A percentile compares a stretch with the other conserved stretches of the same genome.
phyloP scores from a whole-genome alignment of 1,140 invertebrate species.

The Pantala flavescens region DNA sequence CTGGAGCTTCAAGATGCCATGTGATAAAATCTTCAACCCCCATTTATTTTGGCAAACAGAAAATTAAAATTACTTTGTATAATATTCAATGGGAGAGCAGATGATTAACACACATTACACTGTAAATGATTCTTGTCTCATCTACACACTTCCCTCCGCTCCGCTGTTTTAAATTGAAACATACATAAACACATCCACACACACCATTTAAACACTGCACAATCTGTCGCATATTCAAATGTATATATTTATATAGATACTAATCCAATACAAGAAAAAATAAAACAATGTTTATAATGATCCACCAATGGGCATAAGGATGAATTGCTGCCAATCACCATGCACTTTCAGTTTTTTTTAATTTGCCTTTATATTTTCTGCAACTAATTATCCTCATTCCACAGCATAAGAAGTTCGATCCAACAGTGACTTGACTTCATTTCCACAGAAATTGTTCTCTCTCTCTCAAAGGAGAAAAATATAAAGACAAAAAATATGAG shows the following conservation, averaged over 20 bases:
- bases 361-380: neutral
- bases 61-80: slow-evolving; percentile 7
- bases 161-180: neutral
- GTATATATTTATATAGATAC: slow-evolving; percentile 4
- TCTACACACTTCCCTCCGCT: neutral
- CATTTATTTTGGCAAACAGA: neutral
- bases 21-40: neutral
- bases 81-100: slow-evolving; percentile 5
- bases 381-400: neutral
- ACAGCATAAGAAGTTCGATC: neutral
- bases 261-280: neutral
- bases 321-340: neutral
- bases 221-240: neutral
- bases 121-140: neutral
- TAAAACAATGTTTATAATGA: slow-evolving; percentile 3
- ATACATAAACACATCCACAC: neutral
- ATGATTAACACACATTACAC: slow-evolving; percentile 6
- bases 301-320: neutral
- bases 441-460: neutral
- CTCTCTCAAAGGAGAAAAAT: neutral
- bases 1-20: neutral
- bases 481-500: neutral
- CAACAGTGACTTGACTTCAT: neutral
- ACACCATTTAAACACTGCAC: neutral
- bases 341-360: neutral